A percentile compares a stretch with the other conserved stretches of the same genome.
phyloP scores from a whole-genome alignment of 2,113 vertebrate genomes.

The Cyprinus carpio region DNA sequence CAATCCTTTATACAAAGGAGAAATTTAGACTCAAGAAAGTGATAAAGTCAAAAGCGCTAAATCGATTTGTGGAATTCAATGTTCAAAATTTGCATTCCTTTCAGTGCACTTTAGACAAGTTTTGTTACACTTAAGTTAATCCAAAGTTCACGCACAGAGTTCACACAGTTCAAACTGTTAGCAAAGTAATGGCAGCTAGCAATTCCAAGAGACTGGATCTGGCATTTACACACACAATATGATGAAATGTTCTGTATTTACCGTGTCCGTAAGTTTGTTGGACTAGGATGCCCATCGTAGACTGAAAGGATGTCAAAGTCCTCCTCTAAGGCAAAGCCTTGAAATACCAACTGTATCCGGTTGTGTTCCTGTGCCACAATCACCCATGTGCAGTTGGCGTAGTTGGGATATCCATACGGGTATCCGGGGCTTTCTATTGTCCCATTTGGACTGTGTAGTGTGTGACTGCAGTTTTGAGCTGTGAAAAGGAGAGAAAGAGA shows the following conservation, averaged over 20 bases:
- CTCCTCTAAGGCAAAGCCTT: slow-evolving; percentile 96
- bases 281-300: slow-evolving; percentile 89
- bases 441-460: slow-evolving; percentile 89
- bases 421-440: slow-evolving; percentile 97
- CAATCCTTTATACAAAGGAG: slow-evolving; percentile 7
- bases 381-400: slow-evolving; percentile 99
- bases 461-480: slow-evolving; percentile 97
- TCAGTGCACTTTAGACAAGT: background rate
- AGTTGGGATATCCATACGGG: slow-evolving; percentile 97
- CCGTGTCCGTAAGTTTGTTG: slow-evolving; percentile 90
- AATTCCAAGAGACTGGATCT: background rate
- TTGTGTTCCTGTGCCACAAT: slow-evolving; percentile 90
- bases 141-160: background rate
- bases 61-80: background rate
- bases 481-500: slow-evolving; percentile 56
- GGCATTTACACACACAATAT: background rate
- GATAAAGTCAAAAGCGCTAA: slow-evolving; percentile 16
- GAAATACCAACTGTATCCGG: slow-evolving; percentile 97
- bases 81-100: background rate
- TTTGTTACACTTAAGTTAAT: background rate
- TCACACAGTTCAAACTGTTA: background rate
- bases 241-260: slow-evolving; percentile 64
- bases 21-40: background rate
- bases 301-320: slow-evolving; percentile 96
- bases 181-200: background rate